Percentiles rank a stretch among this genome's conserved stretches.
Evolutionary conservation across 2,113 vertebrate species (phyloP).

Genomic region (Aleadryas rufinucha): DNA sequence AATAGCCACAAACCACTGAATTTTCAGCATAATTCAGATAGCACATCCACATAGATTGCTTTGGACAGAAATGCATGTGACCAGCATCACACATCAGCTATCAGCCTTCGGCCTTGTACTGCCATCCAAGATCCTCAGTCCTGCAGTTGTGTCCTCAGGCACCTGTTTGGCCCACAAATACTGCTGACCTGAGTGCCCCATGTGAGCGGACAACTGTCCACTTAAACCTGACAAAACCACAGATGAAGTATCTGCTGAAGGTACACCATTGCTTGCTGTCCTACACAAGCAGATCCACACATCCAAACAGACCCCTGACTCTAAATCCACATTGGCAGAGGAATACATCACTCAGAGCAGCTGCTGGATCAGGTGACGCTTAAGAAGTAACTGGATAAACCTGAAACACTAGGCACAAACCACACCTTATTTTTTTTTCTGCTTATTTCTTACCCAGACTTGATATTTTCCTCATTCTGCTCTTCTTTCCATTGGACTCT

Average conservation of each 20-base stretch:
- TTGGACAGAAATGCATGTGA: neutral
- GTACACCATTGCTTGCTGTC: neutral
- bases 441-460: neutral
- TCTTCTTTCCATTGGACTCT: neutral
- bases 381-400: neutral
- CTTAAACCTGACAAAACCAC: neutral
- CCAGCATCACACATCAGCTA: neutral
- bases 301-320: neutral
- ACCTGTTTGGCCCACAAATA: neutral
- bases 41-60: neutral
- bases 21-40: neutral
- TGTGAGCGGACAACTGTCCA: rapidly evolving
- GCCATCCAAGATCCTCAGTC: neutral
- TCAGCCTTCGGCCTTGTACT: neutral
- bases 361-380: neutral
- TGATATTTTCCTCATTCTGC: neutral
- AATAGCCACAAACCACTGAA: neutral
- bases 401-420: neutral
- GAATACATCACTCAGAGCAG: neutral
- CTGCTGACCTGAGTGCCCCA: neutral
- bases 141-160: neutral
- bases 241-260: neutral
- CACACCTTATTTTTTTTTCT: neutral
- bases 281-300: neutral
- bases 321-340: neutral